Evolutionary conservation across 2,113 vertebrate species (phyloP).

Genomic region (Entelurus aequoreus): DNA sequence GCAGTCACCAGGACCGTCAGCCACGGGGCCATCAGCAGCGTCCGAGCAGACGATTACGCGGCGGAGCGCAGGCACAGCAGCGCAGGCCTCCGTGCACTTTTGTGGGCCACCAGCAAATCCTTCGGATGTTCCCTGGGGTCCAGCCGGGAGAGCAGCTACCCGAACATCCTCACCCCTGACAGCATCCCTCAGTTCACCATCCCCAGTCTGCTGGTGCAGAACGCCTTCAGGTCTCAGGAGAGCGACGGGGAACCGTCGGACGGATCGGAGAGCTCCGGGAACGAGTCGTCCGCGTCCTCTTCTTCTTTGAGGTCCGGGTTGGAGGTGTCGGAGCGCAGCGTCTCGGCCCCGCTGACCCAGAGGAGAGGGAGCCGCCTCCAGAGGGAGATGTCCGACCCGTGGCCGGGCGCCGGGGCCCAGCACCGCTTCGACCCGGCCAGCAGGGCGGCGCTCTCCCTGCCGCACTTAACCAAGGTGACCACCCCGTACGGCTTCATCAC

Average conservation of each 20-base stretch:
- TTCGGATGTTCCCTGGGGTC: slow-evolving; percentile 46
- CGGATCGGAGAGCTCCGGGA: slow-evolving; percentile 9
- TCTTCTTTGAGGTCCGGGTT: slow-evolving; percentile 2
- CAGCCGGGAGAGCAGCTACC: slow-evolving; percentile 56
- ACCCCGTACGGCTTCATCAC: slow-evolving; percentile 69
- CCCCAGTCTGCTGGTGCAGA: slow-evolving; percentile 59
- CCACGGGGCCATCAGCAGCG: slow-evolving; percentile 36
- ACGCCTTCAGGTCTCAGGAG: slow-evolving; percentile 14
- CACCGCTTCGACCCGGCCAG: slow-evolving; percentile 58
- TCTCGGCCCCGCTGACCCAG: slow-evolving; percentile 31
- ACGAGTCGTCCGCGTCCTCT: background rate
- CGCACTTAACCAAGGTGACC: slow-evolving; percentile 70
- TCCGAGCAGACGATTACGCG: slow-evolving; percentile 24
- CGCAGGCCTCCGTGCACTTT: slow-evolving; percentile 49
- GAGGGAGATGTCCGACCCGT: background rate
- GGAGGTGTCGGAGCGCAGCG: background rate
- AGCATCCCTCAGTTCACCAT: slow-evolving; percentile 74
- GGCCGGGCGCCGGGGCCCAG: slow-evolving; percentile 26
- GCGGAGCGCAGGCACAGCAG: slow-evolving; percentile 54
- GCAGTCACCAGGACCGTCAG: slow-evolving; percentile 58
- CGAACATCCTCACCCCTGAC: slow-evolving; percentile 66
- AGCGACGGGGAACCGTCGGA: slow-evolving; percentile 25
- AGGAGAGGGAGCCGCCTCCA: slow-evolving; percentile 25
- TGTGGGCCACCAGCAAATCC: slow-evolving; percentile 56
- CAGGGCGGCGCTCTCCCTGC: slow-evolving; percentile 63